Evolutionary conservation across 1,140 invertebrate species (phyloP).

Genomic region (Stenopsyche tienmushanensis): DNA sequence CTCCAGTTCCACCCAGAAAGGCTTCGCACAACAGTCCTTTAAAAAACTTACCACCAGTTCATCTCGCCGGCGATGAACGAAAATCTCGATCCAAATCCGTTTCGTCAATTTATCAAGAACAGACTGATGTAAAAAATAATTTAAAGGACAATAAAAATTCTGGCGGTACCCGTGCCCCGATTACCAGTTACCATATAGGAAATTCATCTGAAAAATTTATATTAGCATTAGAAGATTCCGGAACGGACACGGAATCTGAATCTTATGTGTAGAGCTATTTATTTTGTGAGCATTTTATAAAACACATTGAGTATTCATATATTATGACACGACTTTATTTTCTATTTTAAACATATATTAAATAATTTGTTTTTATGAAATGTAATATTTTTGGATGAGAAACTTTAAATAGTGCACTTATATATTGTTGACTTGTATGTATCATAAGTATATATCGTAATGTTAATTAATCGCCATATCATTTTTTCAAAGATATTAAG

Average conservation of each 20-base stretch:
- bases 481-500: conserved; percentile 25
- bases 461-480: conserved; percentile 26
- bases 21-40: conserved; percentile 53
- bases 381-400: conserved; percentile 2
- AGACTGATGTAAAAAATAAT: conserved; percentile 33
- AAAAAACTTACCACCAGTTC: conserved; percentile 55
- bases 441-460: conserved; percentile 1
- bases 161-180: conserved; percentile 16
- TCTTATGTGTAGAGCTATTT: conserved; percentile 49
- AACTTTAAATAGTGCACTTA: too few species aligned
- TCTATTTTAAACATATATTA: too few species aligned
- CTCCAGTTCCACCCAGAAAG: conserved; percentile 53
- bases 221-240: conserved; percentile 51
- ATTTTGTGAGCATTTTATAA: too few species aligned
- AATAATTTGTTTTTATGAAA: conserved; percentile 1
- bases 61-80: conserved; percentile 52
- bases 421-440: conserved; percentile 10
- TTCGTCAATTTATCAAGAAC: conserved; percentile 47
- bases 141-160: conserved; percentile 22
- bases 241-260: conserved; percentile 55
- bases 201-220: conserved; percentile 41
- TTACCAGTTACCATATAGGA: conserved; percentile 27
- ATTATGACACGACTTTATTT: too few species aligned
- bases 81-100: conserved; percentile 50
- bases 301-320: too few species aligned